Evolutionary conservation across 2,888 invertebrate species (phyloP), one percentile per base, ranked within the genome.

Genomic region (Thereva unica): DNA sequence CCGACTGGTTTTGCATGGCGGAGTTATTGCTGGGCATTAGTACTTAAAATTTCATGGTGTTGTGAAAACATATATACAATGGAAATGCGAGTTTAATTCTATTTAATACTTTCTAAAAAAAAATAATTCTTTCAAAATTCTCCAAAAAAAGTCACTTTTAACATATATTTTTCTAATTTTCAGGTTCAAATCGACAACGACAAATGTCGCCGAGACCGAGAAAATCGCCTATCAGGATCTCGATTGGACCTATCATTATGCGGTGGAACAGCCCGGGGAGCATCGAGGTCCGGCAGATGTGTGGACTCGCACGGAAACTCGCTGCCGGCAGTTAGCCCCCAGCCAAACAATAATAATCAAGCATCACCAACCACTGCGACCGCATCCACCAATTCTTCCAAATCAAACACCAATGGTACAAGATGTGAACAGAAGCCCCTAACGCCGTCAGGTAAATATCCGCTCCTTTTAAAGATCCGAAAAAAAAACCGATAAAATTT

Each of bases 141-240:
- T 42, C 42, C 9, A 9, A 42, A 7, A 8, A 7, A 41, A 7
- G 42, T 41, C 8, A 41, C 42, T 41, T 41, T n/a, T n/a, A n/a
- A 41, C 42, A 41, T 41, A 42, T 42, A 47, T 47, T 52, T 42
- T 61, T 57, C 55, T 68, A 57, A 57, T 52, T 71, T 72, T 5
- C 74, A 81, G 81, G 78, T 81, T 75, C 81, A 81, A 74, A 74
- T 81, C 73, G 81, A 81, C 73, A 81, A 81, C 76, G 80, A 80
- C 73, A 81, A 81, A 76, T 76, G 78, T 74, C 78, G 80, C 74
- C 79, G 80, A 69, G 81, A 81, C 74, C 76, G 80, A 72, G 77
- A 77, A 70, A 71, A 72, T 64, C 76, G 76, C 67, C 69, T 76
- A 64, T 75, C 77, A 67, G 73, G 76, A 67, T 73, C 75, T 66